Evolutionary conservation across 2,797 vertebrate species (phyloP).

Genomic region (Clarias laeviceps): DNA sequence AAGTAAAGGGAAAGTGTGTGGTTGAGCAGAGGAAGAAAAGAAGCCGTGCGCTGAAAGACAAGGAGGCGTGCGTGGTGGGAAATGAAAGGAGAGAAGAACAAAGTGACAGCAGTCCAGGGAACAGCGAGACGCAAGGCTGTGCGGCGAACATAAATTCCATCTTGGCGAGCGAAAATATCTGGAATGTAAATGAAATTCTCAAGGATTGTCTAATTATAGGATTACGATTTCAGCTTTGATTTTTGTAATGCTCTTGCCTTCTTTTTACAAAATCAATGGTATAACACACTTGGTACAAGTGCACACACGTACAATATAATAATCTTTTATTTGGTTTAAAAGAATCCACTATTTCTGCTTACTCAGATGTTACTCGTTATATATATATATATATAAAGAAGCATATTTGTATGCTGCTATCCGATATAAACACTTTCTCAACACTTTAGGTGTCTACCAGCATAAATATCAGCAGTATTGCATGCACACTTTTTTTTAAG

Average conservation of each 20-base stretch:
- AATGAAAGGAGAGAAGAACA: neutral
- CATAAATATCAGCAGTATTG: neutral
- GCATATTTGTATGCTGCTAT: neutral
- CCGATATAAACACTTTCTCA: neutral
- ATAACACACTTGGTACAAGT: too few relatives aligned
- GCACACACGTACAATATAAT: neutral
- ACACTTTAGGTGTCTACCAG: neutral
- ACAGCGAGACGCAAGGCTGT: neutral
- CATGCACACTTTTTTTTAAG: too few relatives aligned
- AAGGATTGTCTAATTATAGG: neutral
- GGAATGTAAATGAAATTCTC: neutral
- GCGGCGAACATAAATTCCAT: neutral
- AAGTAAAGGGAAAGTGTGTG: slow-evolving; percentile 18
- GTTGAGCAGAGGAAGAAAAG: neutral
- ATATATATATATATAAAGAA: neutral
- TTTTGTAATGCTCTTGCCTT: neutral
- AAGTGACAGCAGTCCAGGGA: neutral
- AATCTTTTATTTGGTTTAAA: neutral
- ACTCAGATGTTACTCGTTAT: neutral
- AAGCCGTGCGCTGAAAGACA: neutral
- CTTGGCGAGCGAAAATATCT: neutral
- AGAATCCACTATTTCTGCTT: neutral
- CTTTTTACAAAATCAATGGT: neutral
- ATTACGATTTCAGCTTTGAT: neutral
- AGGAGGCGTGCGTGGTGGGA: neutral